phyloP scores from a whole-genome alignment of 2,888 invertebrate species.

The Trissolcus brochymenae region DNA sequence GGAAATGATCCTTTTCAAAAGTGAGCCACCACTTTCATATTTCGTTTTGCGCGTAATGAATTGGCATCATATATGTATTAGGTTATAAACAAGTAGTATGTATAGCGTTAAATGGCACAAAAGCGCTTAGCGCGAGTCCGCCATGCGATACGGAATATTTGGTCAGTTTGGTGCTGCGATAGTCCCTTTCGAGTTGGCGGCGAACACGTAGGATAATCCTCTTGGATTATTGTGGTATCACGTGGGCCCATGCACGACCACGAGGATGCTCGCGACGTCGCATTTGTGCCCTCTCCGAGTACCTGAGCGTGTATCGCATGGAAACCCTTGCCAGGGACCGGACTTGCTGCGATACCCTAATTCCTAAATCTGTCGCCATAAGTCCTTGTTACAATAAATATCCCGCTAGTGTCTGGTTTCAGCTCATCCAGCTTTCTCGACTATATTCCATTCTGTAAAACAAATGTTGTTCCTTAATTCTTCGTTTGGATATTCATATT shows the following conservation, averaged over 20 bases:
- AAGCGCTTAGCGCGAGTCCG: conserved; percentile 58
- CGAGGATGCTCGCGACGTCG: conserved; percentile 67
- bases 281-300: conserved; percentile 64
- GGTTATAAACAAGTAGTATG: conserved; percentile 28
- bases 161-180: conserved; percentile 63
- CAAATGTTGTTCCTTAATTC: conserved; percentile 46
- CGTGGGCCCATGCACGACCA: conserved; percentile 74
- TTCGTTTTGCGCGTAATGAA: conserved; percentile 15
- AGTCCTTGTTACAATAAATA: conserved; percentile 77
- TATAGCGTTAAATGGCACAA: conserved; percentile 40
- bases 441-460: conserved; percentile 41
- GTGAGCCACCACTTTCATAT: too few species aligned
- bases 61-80: conserved; percentile 26
- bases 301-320: conserved; percentile 67
- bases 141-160: conserved; percentile 71
- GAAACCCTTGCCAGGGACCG: conserved; percentile 72
- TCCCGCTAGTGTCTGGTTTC: conserved; percentile 68
- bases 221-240: conserved; percentile 76
- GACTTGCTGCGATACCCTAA: conserved; percentile 76
- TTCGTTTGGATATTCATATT: conserved; percentile 37
- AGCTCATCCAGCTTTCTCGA: conserved; percentile 52
- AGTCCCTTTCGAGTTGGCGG: conserved; percentile 60
- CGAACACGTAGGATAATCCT: conserved; percentile 75
- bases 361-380: conserved; percentile 77
- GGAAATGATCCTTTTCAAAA: too few species aligned